These are phyloP conservation scores for Equus przewalskii DNA, from an alignment of 2,113 vertebrate genomes.

Conservation along the genomic window DNA sequence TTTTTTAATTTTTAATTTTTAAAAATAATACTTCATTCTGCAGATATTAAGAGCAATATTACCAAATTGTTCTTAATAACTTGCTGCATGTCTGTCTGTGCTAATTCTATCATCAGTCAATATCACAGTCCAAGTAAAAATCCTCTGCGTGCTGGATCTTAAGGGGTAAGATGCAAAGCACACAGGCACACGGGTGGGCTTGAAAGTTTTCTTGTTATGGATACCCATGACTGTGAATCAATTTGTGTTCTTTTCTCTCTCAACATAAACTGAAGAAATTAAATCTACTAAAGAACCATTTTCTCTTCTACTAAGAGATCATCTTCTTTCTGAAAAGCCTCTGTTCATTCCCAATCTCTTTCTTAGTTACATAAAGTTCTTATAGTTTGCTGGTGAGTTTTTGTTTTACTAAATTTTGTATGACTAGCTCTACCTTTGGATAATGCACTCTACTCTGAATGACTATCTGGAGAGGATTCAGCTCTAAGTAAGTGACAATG, in stretches of 20 bases:
- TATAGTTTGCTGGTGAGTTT: neutral
- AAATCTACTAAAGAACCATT: neutral
- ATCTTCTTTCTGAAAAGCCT: neutral
- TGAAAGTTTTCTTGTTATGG: neutral
- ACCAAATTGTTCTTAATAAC: neutral
- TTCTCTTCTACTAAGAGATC: neutral
- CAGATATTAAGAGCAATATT: neutral
- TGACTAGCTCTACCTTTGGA: neutral
- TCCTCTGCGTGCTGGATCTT: neutral
- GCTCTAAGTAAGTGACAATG: neutral
- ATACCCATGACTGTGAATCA: neutral
- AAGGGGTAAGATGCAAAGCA: accelerated
- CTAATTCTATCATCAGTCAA: neutral
- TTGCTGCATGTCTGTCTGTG: neutral
- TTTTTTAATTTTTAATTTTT: neutral
- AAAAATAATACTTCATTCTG: neutral
- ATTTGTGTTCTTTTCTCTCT: neutral
- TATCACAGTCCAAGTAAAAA: neutral
- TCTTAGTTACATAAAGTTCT: neutral
- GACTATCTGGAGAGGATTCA: neutral
- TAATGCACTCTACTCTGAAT: neutral
- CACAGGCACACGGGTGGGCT: accelerated
- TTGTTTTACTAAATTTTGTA: neutral
- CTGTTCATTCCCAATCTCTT: neutral
- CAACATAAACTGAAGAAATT: neutral